phyloP scores from a whole-genome alignment of 2,888 invertebrate species.

The Hybos culiciformis region DNA sequence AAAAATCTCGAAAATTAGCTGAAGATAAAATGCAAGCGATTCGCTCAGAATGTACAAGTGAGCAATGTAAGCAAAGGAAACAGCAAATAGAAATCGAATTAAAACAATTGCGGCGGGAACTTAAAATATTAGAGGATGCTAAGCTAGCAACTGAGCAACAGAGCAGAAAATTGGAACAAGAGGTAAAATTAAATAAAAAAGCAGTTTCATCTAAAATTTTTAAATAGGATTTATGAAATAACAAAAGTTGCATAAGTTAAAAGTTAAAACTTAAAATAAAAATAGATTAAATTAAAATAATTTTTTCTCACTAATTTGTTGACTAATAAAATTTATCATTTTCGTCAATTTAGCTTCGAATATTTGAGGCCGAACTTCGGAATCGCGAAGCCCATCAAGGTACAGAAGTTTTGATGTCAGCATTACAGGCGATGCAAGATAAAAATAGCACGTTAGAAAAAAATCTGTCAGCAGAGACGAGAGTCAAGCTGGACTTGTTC shows the following conservation, averaged over 20 bases:
- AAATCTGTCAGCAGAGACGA: constrained; percentile 89
- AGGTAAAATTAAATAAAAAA: constrained; percentile 20
- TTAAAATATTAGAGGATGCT: constrained; percentile 52
- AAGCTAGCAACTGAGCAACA: constrained; percentile 36
- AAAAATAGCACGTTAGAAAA: constrained; percentile 86
- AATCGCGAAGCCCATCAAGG: constrained; percentile 37
- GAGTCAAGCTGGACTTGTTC: constrained; percentile 95
- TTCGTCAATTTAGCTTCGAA: constrained; percentile 23
- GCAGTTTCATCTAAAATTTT: not conserved
- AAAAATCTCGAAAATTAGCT: constrained; percentile 50
- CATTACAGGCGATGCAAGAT: constrained; percentile 72
- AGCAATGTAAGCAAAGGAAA: constrained; percentile 49
- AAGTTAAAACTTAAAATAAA: not conserved
- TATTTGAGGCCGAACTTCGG: constrained; percentile 32
- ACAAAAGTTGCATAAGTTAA: not conserved
- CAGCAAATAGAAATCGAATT: constrained; percentile 55
- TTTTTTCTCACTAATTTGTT: not conserved
- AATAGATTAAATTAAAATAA: not conserved
- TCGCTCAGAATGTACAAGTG: constrained; percentile 49
- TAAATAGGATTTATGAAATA: not conserved
- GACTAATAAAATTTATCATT: not conserved
- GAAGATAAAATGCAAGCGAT: constrained; percentile 39
- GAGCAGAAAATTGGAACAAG: constrained; percentile 33
- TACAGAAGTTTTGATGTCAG: constrained; percentile 64
- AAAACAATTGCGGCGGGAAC: constrained; percentile 49